Base-by-base conservation (phyloP, 2,888 invertebrate species). In the Iselma pallidipennis region DNA sequence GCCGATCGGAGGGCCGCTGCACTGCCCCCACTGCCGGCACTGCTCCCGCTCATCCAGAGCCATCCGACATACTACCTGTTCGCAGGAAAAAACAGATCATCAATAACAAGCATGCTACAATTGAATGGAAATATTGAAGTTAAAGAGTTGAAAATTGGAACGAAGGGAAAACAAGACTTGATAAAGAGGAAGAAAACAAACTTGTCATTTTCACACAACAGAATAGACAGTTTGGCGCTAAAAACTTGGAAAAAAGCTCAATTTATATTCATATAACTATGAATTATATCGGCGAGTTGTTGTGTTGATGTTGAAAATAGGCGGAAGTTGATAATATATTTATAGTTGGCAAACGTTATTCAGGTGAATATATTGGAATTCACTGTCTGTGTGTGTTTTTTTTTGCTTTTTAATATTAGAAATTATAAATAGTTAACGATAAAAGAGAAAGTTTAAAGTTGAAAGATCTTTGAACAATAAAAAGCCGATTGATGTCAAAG, bases 41-140 rank as follows among this genome's bases (percentile, higher is more conserved):
- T 70, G 75, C 77, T 69, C 56, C 72, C 70, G 72, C 76, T 79
- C 80, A 80, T 80, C 77, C 78, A 76, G 78, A 72, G 79, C 76
- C 78, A 78, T 80, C 78, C 71, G 76, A 78, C 80, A 80, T 79
- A 73, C 75, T 74, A 77, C 72, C 78, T 78, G 70, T 19, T 73
- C 73, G 4, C 33, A 55, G 45, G 19, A 55, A 56, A 57, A 6
- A 53, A 63, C 12, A n/a, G n/a, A n/a, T n/a, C n/a, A n/a, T n/a
- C 6, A 37, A 9, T 16, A 16, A 37, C 16, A 37, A 37, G 16
- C 37, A 31, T 31, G n/a, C n/a, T 29, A 29, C 12, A 9, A 29
- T 12, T n/a, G n/a, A n/a, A n/a, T n/a, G n/a, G n/a, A n/a, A n/a
- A n/a, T n/a, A n/a, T n/a, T n/a, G n/a, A n/a, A n/a, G n/a, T n/a